phyloP scores from a whole-genome alignment of 2,113 vertebrate species.

The Reinhardtius hippoglossoides region DNA sequence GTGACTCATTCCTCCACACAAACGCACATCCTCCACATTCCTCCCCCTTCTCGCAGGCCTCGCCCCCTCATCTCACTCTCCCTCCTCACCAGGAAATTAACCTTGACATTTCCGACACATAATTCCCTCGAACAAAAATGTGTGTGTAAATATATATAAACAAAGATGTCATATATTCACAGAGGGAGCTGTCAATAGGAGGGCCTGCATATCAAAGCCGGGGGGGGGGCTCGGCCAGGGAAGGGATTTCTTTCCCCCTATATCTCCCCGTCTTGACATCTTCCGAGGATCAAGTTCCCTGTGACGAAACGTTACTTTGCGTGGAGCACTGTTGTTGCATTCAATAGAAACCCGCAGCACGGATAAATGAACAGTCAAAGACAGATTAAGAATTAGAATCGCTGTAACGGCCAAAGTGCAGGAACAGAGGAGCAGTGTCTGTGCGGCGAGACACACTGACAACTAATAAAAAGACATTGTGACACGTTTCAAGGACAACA shows the following conservation, averaged over 20 bases:
- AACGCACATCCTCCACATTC: constrained; percentile 42
- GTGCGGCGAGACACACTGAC: constrained; percentile 17
- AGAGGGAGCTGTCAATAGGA: constrained; percentile 46
- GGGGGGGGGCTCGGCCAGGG: constrained; percentile 47
- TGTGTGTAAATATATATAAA: constrained; percentile 78
- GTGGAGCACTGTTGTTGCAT: constrained; percentile 23
- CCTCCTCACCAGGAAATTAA: constrained; percentile 76
- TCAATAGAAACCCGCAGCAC: constrained; percentile 38
- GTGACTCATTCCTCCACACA: constrained; percentile 26
- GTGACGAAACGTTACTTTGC: constrained; percentile 38
- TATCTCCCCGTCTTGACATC: constrained; percentile 69
- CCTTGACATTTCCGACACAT: constrained; percentile 78
- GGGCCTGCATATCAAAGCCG: constrained; percentile 53
- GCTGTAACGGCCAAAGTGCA: constrained; percentile 10
- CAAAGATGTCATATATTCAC: constrained; percentile 80
- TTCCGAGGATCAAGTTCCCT: constrained; percentile 58
- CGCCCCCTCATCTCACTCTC: constrained; percentile 49
- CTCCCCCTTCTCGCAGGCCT: constrained; percentile 32
- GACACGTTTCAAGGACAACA: constrained; percentile 45
- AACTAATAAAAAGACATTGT: constrained; percentile 25
- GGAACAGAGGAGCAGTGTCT: constrained; percentile 26
- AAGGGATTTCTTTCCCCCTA: constrained; percentile 41
- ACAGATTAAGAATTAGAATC: constrained; percentile 35
- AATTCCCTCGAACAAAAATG: constrained; percentile 78
- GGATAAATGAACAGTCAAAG: constrained; percentile 53